Base-by-base conservation (phyloP, 2,797 vertebrate species). In the Anabas testudineus region DNA sequence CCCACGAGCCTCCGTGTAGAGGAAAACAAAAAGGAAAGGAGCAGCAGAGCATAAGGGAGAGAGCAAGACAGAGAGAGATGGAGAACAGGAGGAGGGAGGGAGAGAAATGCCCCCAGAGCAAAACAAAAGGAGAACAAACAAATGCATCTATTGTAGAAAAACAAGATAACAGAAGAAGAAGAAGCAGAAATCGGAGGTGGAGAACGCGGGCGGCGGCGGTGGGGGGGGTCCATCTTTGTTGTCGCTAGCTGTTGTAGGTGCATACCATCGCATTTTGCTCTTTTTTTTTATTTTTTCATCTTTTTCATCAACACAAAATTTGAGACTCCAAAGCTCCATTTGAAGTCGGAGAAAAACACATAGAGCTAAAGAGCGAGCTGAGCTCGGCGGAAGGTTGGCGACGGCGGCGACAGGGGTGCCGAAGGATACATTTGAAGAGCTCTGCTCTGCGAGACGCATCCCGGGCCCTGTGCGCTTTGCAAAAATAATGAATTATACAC, bases 91-190 rank as follows among this genome's bases (percentile, higher is more conserved):
- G 70, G 61, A 42, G 42, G 76, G 65, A 66, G 55, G 47, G 55
- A 46, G 46, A 58, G 78, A 48, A 74, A 56, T 9, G 55, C 79
- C 82, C 90, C 81, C 59, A 45, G 89, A 91, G 88, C 84, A 88
- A 89, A 91, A 91, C 91, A 91, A 88, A 90, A 79, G 72, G 79
- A 87, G 86, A 92, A 91, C 89, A 93, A 87, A 90, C 83, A 82
- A 74, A 67, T 65, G 72, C 75, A 67, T 78, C 74, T 56, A 79
- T 90, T 86, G 87, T 89, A 89, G 74, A 85, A 84, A 81, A 82
- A 83, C 66, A 22, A 71, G 79, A 87, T 83, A 84, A 88, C 74
- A 34, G 75, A 74, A 51, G 57, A 59, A 58, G 67, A 66, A 52
- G 59, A 65, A 46, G 51, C 32, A 61, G 36, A 54, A 75, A 68